Conservation (phyloP, 2,113 vertebrate genomes). For the Columba janthina region DNA sequence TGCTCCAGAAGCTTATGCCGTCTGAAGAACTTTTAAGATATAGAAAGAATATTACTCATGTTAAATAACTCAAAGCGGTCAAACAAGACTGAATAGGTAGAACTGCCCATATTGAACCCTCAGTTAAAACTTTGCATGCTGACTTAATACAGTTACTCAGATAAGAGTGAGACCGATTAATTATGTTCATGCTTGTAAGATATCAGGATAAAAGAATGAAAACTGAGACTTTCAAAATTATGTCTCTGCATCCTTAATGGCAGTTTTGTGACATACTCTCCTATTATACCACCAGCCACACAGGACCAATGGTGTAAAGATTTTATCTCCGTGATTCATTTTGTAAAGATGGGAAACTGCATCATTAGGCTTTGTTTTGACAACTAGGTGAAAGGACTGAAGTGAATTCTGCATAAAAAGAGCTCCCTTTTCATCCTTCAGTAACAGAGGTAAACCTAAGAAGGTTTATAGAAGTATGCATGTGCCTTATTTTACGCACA, state of each 20-base stretch:
- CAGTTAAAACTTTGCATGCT: not conserved
- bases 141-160: not conserved
- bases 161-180: not conserved
- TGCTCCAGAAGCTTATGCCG: not conserved
- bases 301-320: not conserved
- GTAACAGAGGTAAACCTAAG: slow-evolving; percentile 10
- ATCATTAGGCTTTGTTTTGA: slow-evolving; percentile 43
- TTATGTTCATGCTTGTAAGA: not conserved
- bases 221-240: not conserved
- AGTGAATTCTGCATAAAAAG: slow-evolving; percentile 31
- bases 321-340: slow-evolving; percentile 12
- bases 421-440: not conserved
- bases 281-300: not conserved
- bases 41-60: not conserved
- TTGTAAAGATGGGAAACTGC: slow-evolving; percentile 15
- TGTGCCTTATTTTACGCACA: not conserved
- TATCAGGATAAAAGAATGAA: not conserved
- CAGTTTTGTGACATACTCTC: not conserved
- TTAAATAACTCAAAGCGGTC: not conserved
- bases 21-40: not conserved
- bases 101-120: not conserved
- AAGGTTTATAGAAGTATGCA: not conserved
- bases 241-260: not conserved
- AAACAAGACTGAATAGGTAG: not conserved
- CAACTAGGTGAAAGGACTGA: slow-evolving; percentile 32